A percentile compares a stretch with the other conserved stretches of the same genome.
These are phyloP conservation scores for Venusia cambrica DNA, from an alignment of 2,888 invertebrate genomes.

Conservation along the genomic window DNA sequence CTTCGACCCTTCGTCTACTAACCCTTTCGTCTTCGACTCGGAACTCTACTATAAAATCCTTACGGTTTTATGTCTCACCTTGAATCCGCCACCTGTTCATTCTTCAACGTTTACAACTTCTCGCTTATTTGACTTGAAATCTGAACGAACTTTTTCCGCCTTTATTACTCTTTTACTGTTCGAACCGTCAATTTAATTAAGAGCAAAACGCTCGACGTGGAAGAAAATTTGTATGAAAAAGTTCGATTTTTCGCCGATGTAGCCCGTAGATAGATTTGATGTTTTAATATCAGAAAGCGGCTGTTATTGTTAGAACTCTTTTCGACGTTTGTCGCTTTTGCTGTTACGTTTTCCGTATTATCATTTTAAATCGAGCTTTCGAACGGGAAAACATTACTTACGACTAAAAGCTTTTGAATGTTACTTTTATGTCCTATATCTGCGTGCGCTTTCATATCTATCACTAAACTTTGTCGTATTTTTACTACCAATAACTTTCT, in stretches of 20 bases:
- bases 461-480: constrained; percentile 20
- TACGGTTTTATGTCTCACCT: constrained; percentile 53
- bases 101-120: constrained; percentile 29
- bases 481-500: constrained; percentile 21
- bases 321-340: constrained; percentile 36
- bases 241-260: constrained; percentile 38
- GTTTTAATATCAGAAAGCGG: constrained; percentile 34
- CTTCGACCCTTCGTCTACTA: constrained; percentile 35
- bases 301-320: constrained; percentile 34
- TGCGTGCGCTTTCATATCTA: constrained; percentile 23
- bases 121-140: constrained; percentile 30
- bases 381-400: constrained; percentile 20
- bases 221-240: constrained; percentile 29
- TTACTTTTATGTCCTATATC: constrained; percentile 25
- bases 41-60: constrained; percentile 43
- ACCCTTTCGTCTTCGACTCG: constrained; percentile 39
- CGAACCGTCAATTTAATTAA: constrained; percentile 33
- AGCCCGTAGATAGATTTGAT: constrained; percentile 43
- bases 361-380: constrained; percentile 23
- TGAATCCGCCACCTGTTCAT: constrained; percentile 33
- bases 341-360: constrained; percentile 33
- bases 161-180: constrained; percentile 25
- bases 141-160: constrained; percentile 16
- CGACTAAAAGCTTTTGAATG: constrained; percentile 29
- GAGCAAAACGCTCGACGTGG: constrained; percentile 39